These are phyloP conservation scores for Thripadectes ignobilis DNA, from an alignment of 2,797 vertebrate genomes.

Conservation along the genomic window DNA sequence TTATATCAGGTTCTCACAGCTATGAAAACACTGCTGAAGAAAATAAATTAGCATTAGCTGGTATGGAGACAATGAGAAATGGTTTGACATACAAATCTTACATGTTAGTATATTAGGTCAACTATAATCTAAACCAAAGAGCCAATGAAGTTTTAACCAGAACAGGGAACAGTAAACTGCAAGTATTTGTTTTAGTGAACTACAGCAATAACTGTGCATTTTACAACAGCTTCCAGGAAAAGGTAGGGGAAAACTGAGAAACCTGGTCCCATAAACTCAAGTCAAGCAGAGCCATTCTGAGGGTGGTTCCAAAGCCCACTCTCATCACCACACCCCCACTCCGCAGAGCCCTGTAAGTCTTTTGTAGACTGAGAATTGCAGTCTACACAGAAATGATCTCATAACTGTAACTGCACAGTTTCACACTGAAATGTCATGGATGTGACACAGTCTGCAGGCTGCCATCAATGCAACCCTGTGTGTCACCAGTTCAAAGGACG, in stretches of 20 bases:
- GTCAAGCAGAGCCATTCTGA: neutral
- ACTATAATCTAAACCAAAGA: slow-evolving; percentile 7
- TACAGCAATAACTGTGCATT: neutral
- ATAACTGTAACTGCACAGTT: neutral
- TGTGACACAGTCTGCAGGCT: neutral
- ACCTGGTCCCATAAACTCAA: neutral
- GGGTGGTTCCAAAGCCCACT: neutral
- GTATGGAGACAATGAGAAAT: slow-evolving; percentile 47
- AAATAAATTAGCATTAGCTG: slow-evolving; percentile 42
- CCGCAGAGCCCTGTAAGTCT: neutral
- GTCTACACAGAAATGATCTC: neutral
- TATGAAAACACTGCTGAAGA: slow-evolving; percentile 48
- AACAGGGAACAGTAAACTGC: neutral
- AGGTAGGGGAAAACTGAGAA: neutral
- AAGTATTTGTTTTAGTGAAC: neutral
- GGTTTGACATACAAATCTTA: slow-evolving; percentile 27
- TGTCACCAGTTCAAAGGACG: neutral
- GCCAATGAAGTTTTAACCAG: neutral
- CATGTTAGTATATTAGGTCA: neutral
- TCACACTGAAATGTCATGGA: neutral
- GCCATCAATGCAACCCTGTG: neutral
- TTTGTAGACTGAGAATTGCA: neutral
- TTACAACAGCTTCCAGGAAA: neutral
- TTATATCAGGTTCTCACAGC: slow-evolving; percentile 49
- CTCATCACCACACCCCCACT: neutral